Evolutionary conservation across 2,888 invertebrate genomes (phyloP).

Genomic region (Cataglyphis livida): DNA sequence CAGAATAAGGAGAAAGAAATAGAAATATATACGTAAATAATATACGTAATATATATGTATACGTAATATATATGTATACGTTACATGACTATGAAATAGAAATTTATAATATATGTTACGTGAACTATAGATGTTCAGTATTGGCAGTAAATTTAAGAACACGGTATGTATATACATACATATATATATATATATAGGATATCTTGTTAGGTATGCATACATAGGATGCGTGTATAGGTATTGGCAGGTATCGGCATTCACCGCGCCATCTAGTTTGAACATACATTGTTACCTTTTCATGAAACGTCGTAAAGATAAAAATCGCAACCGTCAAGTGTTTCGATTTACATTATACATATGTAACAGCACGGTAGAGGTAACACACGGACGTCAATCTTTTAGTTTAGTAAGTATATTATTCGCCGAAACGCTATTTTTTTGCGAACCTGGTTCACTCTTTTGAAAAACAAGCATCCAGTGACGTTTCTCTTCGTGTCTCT

Average conservation of each 20-base stretch:
- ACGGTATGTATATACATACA: too few relatives aligned
- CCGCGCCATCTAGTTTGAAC: slow-evolving; percentile 36
- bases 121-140: too few relatives aligned
- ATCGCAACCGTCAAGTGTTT: slow-evolving; percentile 62
- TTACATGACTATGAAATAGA: too few relatives aligned
- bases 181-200: background rate
- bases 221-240: background rate
- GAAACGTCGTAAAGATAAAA: slow-evolving; percentile 59
- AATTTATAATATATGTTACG: too few relatives aligned
- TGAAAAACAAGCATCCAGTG: slow-evolving; percentile 64
- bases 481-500: slow-evolving; percentile 49
- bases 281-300: slow-evolving; percentile 32
- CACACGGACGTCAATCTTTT: slow-evolving; percentile 41
- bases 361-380: slow-evolving; percentile 44
- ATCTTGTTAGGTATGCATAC: too few relatives aligned
- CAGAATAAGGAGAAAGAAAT: too few relatives aligned
- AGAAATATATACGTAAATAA: too few relatives aligned
- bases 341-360: slow-evolving; percentile 44
- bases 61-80: too few relatives aligned
- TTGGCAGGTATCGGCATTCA: background rate
- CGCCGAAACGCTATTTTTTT: too few relatives aligned
- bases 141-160: too few relatives aligned
- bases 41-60: too few relatives aligned
- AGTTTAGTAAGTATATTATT: slow-evolving; percentile 59
- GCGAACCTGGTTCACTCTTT: background rate